phyloP scores from a whole-genome alignment of 2,113 vertebrate species.

The Nycticryphes semicollaris region DNA sequence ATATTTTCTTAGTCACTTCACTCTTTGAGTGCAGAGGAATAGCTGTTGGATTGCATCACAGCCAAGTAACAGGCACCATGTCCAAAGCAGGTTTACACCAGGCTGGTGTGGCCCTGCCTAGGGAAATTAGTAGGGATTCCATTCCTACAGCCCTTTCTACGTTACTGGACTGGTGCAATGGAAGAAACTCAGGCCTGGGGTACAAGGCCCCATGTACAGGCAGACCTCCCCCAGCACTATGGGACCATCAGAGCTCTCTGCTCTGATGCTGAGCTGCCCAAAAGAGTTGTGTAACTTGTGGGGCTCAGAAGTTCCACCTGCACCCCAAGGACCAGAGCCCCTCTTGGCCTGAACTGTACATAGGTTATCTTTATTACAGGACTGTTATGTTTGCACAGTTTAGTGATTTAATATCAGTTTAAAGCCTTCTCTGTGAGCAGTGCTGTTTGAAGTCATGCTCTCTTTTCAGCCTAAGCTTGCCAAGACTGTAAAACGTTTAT shows the following conservation, averaged over 20 bases:
- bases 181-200: not conserved
- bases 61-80: not conserved
- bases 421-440: constrained; percentile 49
- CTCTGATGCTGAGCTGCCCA: not conserved
- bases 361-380: constrained; percentile 65
- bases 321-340: not conserved
- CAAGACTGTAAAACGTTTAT: constrained; percentile 70
- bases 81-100: not conserved
- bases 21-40: not conserved
- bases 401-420: constrained; percentile 55
- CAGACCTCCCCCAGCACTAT: not conserved
- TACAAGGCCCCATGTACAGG: fast-evolving
- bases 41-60: not conserved
- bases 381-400: constrained; percentile 64
- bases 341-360: not conserved
- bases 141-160: not conserved
- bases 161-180: not conserved
- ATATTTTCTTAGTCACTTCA: not conserved
- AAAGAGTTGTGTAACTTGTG: not conserved
- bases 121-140: not conserved
- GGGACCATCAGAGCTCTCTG: not conserved
- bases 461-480: constrained; percentile 27
- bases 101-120: not conserved
- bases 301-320: not conserved
- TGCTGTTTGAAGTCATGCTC: constrained; percentile 62